Base-by-base conservation (phyloP, 2,888 invertebrate genomes). In the Clunio marinus region DNA sequence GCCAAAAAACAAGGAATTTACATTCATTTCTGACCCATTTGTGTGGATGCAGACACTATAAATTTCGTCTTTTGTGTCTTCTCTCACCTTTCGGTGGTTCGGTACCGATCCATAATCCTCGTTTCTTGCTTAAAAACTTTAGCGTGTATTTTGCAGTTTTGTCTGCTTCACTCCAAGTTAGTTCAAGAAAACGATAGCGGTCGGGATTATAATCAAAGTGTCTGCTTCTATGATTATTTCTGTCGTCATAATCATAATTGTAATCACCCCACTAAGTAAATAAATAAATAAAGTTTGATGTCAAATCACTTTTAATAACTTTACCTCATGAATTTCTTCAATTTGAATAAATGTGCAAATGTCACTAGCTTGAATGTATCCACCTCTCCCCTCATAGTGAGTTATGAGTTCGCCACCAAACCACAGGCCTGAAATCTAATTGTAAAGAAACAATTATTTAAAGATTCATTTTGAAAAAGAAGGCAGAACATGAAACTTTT, bases 401-500 rank as follows among this genome's bases (percentile, higher is more conserved):
- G 83, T 81, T 63, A 90, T 83, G 69, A 86, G 83, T 81, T 91
- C 90, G 71, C 88, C 86, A 27, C 88, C 89, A 76, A 88, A 89
- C 91, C 91, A 91, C 78, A 87, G 85, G 2, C 89, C 90, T 82
- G 86, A 86, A 72, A 85, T 77, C 74, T 80, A 77, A 62, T n/a
- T n/a, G n/a, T n/a, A 70, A 71, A 2, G 8, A 37, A 32, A 59
- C 10, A 32, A 17, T 27, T 28, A 4, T 60, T 20, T n/a, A 24
- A 28, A 27, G 17, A 10, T 28, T 17, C n/a, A 17, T 17, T 10
- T 13, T 57, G 27, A 27, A 57, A 57, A 57, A 25, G 24, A 20
- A 32, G 28, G 4, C n/a, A n/a, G n/a, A n/a, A n/a, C n/a, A n/a
- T 20, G 13, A 58, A 27, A 15, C 17, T n/a, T 58, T 58, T 32